Conservation (phyloP, 2,113 vertebrate genomes). For the Capra hircus region DNA sequence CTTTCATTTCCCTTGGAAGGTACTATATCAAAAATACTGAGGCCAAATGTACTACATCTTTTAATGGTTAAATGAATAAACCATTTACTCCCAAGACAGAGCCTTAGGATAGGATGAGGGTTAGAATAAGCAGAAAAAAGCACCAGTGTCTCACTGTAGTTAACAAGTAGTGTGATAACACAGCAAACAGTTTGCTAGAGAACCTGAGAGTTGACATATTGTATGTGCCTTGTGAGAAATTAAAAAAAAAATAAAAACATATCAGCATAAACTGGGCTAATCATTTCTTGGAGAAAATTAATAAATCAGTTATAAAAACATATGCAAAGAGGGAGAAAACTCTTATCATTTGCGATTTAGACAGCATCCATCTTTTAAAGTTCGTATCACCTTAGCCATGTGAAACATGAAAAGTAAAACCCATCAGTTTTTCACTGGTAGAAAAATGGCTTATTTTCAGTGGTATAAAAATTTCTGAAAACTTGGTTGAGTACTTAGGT, state of each 20-base stretch:
- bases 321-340: background rate
- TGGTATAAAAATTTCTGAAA: background rate
- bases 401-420: background rate
- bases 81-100: conserved; percentile 31
- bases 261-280: background rate
- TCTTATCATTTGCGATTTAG: background rate
- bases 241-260: background rate
- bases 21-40: conserved; percentile 5
- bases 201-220: background rate
- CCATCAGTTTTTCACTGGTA: background rate
- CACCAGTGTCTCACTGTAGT: background rate
- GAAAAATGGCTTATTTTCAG: background rate
- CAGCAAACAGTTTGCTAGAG: background rate
- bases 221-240: background rate
- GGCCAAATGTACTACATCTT: background rate
- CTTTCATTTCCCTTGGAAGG: conserved; percentile 15
- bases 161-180: background rate
- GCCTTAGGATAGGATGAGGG: background rate
- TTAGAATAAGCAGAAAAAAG: background rate
- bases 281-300: background rate
- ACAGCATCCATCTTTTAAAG: background rate
- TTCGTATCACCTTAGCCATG: background rate
- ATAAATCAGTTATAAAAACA: background rate
- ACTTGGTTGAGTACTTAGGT: background rate
- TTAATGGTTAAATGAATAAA: conserved; percentile 16